Conservation (phyloP, 2,797 vertebrate genomes). For the Gymnopithys bicolor region DNA sequence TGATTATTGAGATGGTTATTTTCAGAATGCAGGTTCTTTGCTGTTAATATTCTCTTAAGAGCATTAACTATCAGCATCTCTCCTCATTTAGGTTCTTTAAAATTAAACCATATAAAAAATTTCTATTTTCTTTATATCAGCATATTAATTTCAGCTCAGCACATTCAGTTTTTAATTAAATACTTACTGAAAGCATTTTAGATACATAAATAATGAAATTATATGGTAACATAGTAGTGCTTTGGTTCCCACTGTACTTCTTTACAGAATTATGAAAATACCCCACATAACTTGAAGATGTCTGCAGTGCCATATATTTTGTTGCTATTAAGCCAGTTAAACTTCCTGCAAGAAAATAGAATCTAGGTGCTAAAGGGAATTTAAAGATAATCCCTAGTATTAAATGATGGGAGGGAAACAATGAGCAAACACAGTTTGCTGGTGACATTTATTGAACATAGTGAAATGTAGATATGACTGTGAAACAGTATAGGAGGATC, state of each 20-base stretch:
- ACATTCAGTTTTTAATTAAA: neutral
- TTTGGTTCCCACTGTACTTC: neutral
- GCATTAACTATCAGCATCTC: neutral
- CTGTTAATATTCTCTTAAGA: neutral
- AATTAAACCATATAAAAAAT: neutral
- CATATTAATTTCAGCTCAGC: neutral
- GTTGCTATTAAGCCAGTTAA: neutral
- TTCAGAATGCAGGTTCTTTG: neutral
- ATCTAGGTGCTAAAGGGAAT: neutral
- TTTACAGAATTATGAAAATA: neutral
- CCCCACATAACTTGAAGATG: neutral
- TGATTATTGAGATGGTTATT: neutral
- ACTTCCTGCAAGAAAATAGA: neutral
- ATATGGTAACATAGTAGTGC: neutral
- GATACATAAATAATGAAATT: neutral
- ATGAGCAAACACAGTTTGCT: neutral
- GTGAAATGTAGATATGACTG: neutral
- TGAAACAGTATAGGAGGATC: neutral
- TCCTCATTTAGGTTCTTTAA: neutral
- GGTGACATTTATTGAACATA: neutral
- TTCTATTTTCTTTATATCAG: neutral
- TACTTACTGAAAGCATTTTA: neutral
- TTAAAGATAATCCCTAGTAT: neutral
- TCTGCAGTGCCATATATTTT: neutral
- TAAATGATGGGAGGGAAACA: neutral